Evolutionary conservation across 2,888 invertebrate species (phyloP).

Genomic region (Rhogogaster chlorosoma): DNA sequence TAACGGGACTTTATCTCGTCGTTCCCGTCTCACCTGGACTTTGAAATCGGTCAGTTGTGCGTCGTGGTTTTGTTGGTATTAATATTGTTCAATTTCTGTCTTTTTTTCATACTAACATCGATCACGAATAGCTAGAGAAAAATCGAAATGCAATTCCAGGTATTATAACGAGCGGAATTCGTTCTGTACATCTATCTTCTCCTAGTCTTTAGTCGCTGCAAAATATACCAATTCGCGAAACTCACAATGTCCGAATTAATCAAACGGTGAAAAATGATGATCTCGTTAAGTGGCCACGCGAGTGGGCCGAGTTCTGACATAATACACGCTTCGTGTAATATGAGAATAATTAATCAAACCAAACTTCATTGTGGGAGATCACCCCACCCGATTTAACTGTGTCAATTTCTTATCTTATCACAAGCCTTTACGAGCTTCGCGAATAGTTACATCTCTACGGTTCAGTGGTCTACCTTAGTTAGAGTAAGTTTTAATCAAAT

Average conservation of each 20-base stretch:
- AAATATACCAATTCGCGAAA: neutral
- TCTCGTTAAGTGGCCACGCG: neutral
- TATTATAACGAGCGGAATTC: neutral
- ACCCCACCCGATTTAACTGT: neutral
- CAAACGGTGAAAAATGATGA: constrained; percentile 1
- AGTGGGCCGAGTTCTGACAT: constrained; percentile 41
- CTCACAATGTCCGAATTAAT: neutral
- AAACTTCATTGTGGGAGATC: neutral
- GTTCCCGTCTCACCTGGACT: constrained; percentile 43
- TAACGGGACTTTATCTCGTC: constrained; percentile 47
- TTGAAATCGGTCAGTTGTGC: constrained; percentile 36
- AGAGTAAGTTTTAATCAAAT: neutral
- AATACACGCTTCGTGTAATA: neutral
- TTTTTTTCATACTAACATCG: neutral
- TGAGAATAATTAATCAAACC: constrained; percentile 21
- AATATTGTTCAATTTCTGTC: neutral
- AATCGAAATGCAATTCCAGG: neutral
- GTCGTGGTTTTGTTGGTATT: neutral
- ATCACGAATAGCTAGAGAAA: neutral
- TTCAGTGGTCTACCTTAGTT: neutral
- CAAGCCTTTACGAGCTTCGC: neutral
- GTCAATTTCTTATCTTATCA: constrained; percentile 30
- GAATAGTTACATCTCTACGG: neutral
- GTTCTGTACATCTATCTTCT: neutral
- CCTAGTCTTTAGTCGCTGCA: neutral